Evolutionary conservation across 2,797 vertebrate genomes (phyloP).

Genomic region (Clarias fuscus): DNA sequence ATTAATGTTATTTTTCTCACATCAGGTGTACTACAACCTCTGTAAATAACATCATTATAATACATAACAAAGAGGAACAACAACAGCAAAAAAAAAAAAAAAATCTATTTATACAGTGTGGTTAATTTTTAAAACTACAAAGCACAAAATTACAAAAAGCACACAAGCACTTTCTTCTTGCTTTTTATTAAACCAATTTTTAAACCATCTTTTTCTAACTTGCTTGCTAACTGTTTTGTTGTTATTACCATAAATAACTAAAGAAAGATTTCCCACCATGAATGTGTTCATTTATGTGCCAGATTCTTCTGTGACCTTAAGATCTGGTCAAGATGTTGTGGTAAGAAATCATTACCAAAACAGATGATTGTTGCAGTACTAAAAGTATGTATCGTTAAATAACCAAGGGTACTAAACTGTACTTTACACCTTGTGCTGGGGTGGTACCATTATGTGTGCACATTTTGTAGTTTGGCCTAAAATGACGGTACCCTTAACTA

Average conservation of each 20-base stretch:
- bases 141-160: not conserved
- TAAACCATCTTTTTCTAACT: not conserved
- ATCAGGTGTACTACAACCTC: not conserved
- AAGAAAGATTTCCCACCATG: not conserved
- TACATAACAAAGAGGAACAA: not conserved
- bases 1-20: not conserved
- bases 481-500: not conserved
- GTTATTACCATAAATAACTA: not conserved
- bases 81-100: not conserved
- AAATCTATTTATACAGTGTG: not conserved
- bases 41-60: not conserved
- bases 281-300: not conserved
- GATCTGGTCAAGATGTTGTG: not conserved
- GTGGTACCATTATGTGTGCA: not conserved
- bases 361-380: not conserved
- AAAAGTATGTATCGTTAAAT: not conserved
- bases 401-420: not conserved
- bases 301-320: not conserved
- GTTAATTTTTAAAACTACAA: not conserved
- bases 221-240: not conserved
- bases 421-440: not conserved
- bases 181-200: not conserved
- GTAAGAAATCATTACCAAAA: not conserved
- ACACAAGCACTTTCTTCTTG: not conserved
- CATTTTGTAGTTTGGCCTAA: not conserved